Conservation (phyloP, 2,113 vertebrate genomes). For the Irena cyanogastra region DNA sequence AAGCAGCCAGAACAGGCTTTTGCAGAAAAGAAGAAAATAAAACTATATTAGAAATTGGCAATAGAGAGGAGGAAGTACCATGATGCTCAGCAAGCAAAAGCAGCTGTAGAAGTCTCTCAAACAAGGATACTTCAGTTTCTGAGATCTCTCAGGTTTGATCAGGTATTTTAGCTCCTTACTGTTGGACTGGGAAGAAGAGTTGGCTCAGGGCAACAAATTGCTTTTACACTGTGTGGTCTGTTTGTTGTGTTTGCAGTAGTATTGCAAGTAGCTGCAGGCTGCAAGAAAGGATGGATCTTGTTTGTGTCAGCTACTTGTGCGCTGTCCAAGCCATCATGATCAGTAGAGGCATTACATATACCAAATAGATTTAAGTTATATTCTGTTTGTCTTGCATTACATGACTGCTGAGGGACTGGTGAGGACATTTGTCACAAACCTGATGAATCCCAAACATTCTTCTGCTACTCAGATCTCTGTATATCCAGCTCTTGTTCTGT, state of each 20-base stretch:
- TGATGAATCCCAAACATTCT: not conserved
- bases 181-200: not conserved
- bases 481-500: not conserved
- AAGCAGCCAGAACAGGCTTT: not conserved
- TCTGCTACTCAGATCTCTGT: not conserved
- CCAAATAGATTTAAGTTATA: not conserved
- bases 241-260: not conserved
- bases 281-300: not conserved
- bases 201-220: not conserved
- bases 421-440: not conserved
- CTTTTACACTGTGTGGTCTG: not conserved
- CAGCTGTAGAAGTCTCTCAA: not conserved
- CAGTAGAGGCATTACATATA: not conserved
- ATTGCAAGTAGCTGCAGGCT: not conserved
- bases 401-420: fast-evolving
- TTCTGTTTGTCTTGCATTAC: not conserved
- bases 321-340: not conserved
- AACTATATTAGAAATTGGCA: not conserved
- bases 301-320: not conserved
- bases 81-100: not conserved
- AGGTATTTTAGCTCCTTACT: not conserved
- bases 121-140: not conserved
- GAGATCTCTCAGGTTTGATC: not conserved
- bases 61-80: not conserved
- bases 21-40: not conserved